Evolutionary conservation across 2,797 vertebrate genomes (phyloP), one percentile per base, ranked within the genome.

Genomic region (Acipenser transmontanus): DNA sequence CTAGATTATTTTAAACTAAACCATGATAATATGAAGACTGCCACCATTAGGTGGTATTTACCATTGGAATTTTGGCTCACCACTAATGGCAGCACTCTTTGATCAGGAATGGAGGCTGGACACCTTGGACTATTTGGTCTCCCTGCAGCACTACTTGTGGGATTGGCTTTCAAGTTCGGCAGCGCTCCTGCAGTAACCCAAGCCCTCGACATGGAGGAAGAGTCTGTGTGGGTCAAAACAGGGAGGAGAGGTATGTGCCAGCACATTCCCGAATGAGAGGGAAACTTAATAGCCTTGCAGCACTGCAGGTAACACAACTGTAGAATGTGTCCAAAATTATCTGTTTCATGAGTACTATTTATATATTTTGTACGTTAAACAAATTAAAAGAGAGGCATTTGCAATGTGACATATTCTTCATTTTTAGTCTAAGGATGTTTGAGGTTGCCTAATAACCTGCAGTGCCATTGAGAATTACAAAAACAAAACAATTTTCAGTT

Each of bases 121-220:
- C 96, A 5, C 94, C 95, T 0, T 99, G 97, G 97, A 95, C 97
- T 4, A 83, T 88, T 47, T 99, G 97, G 97, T 94, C 96, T 12
- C 92, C 91, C 59, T 99, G 97, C 86, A 99, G 96, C 80, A 98
- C 97, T 68, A 96, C 90, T 73, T 99, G 97, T 49, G 95, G 96
- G 65, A 96, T 98, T 47, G 97, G 97, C 77, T 98, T 98, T 83
- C 97, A 98, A 85, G 95, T 97, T 64, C 95, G 97, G 0, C 96
- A 98, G 72, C 93, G 97, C 1, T 95, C 95, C 74, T 99, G 97
- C 84, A 98, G 94, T 85, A 98, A 98, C 79, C 97, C 97, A 7
- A 93, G 92, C 0, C 96, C 96, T 47, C 88, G 95, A 8, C 93
- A 98, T 0, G 97, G 97, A 1, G 97, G 97, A 56, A 89, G 95